Conservation (phyloP, 1,140 invertebrate genomes). For the Chironomus striatipennis region DNA sequence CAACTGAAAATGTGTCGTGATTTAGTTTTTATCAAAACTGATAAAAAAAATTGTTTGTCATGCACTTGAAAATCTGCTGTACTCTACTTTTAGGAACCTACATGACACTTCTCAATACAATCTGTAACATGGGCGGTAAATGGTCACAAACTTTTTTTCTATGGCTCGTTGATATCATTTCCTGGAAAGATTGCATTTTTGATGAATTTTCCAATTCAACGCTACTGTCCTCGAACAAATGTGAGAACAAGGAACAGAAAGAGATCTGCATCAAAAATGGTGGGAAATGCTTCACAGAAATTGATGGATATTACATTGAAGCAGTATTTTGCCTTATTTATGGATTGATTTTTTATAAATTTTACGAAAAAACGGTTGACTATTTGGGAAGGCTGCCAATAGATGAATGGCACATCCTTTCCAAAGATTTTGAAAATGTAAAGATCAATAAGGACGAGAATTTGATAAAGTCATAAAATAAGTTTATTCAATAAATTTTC, state of each 20-base stretch:
- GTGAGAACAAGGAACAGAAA: slow-evolving; percentile 42
- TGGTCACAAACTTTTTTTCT: slow-evolving; percentile 92
- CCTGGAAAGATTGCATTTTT: slow-evolving; percentile 63
- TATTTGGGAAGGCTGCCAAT: slow-evolving; percentile 44
- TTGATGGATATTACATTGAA: slow-evolving; percentile 92
- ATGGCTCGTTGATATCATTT: slow-evolving; percentile 85
- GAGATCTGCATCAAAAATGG: slow-evolving; percentile 53
- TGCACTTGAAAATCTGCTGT: too few relatives aligned
- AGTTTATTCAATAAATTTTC: not conserved
- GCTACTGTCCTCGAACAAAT: slow-evolving; percentile 42
- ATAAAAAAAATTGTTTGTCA: too few relatives aligned
- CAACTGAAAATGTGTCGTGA: slow-evolving; percentile 31
- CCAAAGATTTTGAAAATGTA: not conserved
- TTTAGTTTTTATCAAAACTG: slow-evolving; percentile 53
- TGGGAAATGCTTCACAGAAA: slow-evolving; percentile 59
- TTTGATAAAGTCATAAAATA: not conserved
- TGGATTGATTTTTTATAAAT: slow-evolving; percentile 74
- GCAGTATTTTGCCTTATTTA: slow-evolving; percentile 67
- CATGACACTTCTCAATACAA: slow-evolving; percentile 97
- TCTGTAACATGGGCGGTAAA: slow-evolving; percentile 93
- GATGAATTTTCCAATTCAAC: slow-evolving; percentile 33
- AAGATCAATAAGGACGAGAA: not conserved
- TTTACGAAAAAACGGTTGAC: slow-evolving; percentile 45
- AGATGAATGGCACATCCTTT: slow-evolving; percentile 41
- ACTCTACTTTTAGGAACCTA: slow-evolving; percentile 79